A percentile compares a stretch with the other conserved stretches of the same genome.
Evolutionary conservation across 2,888 invertebrate genomes (phyloP).

Genomic region (Machimus rusticus): DNA sequence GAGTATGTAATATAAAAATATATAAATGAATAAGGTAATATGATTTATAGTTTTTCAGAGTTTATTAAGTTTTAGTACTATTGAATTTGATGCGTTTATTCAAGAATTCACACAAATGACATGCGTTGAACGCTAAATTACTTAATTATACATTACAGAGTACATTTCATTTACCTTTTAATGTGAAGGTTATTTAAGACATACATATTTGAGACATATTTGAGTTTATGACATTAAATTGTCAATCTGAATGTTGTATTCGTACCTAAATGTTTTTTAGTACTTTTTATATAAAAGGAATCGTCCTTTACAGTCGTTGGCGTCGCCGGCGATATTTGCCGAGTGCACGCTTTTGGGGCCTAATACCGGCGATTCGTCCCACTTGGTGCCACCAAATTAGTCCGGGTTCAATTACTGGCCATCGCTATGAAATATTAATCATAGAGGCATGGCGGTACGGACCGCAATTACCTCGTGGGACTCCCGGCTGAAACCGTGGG

Average conservation of each 20-base stretch:
- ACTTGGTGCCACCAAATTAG: conserved; percentile 19
- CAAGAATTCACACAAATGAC: neutral
- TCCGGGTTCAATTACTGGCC: conserved; percentile 15
- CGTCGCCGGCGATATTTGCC: neutral
- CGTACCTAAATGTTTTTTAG: conserved; percentile 26
- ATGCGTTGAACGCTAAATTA: conserved; percentile 14
- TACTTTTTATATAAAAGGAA: conserved; percentile 11
- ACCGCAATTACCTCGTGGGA: neutral
- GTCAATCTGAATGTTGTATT: neutral
- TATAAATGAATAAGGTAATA: neutral
- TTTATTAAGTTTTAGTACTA: neutral
- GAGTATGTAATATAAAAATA: neutral
- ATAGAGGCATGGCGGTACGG: neutral
- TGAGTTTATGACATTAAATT: neutral
- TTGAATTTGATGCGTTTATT: neutral
- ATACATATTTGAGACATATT: too few species aligned
- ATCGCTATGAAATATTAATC: conserved; percentile 38
- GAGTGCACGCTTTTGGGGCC: neutral
- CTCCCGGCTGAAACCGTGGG: neutral
- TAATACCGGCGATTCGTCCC: neutral
- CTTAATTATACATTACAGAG: neutral
- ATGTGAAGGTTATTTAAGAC: neutral
- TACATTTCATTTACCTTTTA: neutral
- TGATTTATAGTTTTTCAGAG: neutral
- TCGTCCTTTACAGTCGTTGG: neutral